Percentiles rank a stretch among this genome's conserved stretches.
Conservation (phyloP, 2,797 vertebrate genomes). For the Crenichthys baileyi region DNA sequence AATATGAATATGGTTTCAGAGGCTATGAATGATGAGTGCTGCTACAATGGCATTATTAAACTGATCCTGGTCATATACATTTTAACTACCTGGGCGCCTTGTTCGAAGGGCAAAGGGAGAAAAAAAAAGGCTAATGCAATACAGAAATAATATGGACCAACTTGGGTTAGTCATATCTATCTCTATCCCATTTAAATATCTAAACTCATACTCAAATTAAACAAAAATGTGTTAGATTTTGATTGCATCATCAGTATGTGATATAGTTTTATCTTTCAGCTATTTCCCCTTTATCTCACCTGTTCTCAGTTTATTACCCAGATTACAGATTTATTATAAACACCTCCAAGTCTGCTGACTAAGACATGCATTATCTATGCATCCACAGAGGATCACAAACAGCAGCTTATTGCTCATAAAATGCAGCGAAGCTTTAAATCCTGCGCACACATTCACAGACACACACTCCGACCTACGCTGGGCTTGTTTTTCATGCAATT, state of each 20-base stretch:
- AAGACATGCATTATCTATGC: conserved; percentile 69
- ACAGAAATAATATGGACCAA: conserved; percentile 35
- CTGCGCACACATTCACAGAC: conserved; percentile 25
- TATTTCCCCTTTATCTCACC: conserved; percentile 34
- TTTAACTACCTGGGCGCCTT: conserved; percentile 64
- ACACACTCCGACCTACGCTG: conserved; percentile 43
- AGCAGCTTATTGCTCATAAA: conserved; percentile 74
- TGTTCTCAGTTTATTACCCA: conserved; percentile 63
- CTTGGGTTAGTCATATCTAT: conserved; percentile 5
- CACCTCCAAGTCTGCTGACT: conserved; percentile 67
- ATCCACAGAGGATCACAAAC: conserved; percentile 71
- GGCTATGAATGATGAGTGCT: conserved; percentile 68
- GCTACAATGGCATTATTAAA: conserved; percentile 79
- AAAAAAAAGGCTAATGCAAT: conserved; percentile 33
- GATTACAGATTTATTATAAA: conserved; percentile 54
- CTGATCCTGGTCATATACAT: conserved; percentile 76
- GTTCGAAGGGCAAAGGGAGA: conserved; percentile 47
- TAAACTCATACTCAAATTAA: conserved; percentile 27
- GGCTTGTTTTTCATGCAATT: conserved; percentile 68
- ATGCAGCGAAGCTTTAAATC: conserved; percentile 54
- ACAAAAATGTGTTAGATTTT: conserved; percentile 36
- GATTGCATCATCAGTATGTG: conserved; percentile 35
- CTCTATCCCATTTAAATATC: conserved; percentile 19
- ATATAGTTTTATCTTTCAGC: conserved; percentile 38
- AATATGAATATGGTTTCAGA: conserved; percentile 15